These are phyloP conservation scores for Geotrypetes seraphini DNA, from an alignment of 2,797 vertebrate genomes.

Conservation along the genomic window DNA sequence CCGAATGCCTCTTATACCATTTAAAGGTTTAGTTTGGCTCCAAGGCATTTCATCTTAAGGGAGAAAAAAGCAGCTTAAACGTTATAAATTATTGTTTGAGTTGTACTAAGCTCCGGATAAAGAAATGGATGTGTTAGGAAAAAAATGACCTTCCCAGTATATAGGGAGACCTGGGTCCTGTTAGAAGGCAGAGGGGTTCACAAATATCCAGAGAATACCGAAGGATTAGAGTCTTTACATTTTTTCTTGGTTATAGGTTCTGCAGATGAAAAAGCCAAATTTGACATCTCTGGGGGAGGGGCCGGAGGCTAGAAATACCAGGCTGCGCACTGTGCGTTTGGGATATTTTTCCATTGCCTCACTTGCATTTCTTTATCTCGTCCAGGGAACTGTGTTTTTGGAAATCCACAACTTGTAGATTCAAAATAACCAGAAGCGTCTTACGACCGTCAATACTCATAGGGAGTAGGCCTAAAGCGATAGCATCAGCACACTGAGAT, in stretches of 20 bases:
- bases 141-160: constrained; percentile 34
- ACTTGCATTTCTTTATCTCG: neutral
- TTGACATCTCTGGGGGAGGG: constrained; percentile 6
- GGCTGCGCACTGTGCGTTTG: constrained; percentile 17
- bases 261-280: constrained; percentile 24
- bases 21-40: constrained; percentile 55
- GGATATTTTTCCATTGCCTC: neutral
- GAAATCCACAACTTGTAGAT: neutral
- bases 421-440: neutral
- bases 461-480: too few species aligned
- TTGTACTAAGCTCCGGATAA: constrained; percentile 32
- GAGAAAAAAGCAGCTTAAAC: constrained; percentile 28
- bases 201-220: constrained; percentile 22
- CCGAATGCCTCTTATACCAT: constrained; percentile 55
- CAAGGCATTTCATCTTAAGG: constrained; percentile 39
- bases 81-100: constrained; percentile 43
- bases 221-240: constrained; percentile 19
- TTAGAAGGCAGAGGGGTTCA: constrained; percentile 31
- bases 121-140: constrained; percentile 38
- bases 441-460: neutral
- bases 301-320: constrained; percentile 7
- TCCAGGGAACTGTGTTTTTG: too few species aligned
- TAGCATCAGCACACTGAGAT: too few species aligned
- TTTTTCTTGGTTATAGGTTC: constrained; percentile 22
- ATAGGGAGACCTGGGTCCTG: constrained; percentile 37